A percentile compares a stretch with the other conserved stretches of the same genome.
phyloP scores from a whole-genome alignment of 2,797 vertebrate species.

The Vespertilio murinus region DNA sequence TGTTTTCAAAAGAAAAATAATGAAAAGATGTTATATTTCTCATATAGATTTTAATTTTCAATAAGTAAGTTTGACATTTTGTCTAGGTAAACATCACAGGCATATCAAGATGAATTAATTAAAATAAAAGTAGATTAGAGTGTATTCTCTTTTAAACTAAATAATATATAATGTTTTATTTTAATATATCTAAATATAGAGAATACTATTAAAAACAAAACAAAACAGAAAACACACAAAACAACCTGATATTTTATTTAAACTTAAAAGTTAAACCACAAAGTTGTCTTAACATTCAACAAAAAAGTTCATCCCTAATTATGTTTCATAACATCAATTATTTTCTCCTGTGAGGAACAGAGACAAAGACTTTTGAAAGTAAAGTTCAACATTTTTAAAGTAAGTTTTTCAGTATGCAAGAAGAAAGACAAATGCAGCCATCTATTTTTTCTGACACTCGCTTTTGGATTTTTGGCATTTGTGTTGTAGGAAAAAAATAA shows the following conservation, averaged over 20 bases:
- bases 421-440: not conserved
- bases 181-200: not conserved
- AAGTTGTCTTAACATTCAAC: not conserved
- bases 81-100: slow-evolving; percentile 73
- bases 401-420: slow-evolving; percentile 18
- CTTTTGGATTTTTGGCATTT: not conserved
- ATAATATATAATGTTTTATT: not conserved
- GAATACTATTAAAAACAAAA: not conserved
- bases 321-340: slow-evolving; percentile 24
- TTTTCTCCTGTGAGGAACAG: not conserved
- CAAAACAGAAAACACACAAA: not conserved
- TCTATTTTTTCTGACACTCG: not conserved
- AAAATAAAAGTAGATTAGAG: slow-evolving; percentile 68
- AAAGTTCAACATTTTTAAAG: slow-evolving; percentile 44
- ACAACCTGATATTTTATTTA: not conserved
- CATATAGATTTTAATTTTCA: slow-evolving; percentile 74
- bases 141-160: slow-evolving; percentile 45
- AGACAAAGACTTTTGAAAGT: slow-evolving; percentile 23
- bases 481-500: not conserved
- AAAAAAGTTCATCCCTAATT: not conserved
- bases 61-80: slow-evolving; percentile 74
- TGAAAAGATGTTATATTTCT: slow-evolving; percentile 79
- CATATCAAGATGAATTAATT: slow-evolving; percentile 78
- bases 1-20: slow-evolving; percentile 79
- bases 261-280: not conserved